Evolutionary conservation across 2,113 vertebrate genomes (phyloP).

Genomic region (Lophura nycthemera): DNA sequence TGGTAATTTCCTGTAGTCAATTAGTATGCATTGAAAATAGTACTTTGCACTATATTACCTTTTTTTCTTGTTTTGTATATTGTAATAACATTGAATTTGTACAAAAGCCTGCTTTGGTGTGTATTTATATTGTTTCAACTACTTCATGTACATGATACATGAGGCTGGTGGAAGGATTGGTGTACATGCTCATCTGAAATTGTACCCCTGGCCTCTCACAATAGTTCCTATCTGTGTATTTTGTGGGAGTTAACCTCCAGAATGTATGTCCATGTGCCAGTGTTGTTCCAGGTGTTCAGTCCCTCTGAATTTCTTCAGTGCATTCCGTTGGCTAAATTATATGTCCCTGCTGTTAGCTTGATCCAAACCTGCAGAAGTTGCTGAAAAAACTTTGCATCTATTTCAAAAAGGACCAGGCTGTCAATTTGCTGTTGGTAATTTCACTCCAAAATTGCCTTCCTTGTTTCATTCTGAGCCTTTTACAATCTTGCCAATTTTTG

Average conservation of each 20-base stretch:
- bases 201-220: neutral
- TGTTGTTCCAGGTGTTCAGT: neutral
- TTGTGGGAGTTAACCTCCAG: neutral
- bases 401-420: neutral
- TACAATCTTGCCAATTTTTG: rapidly evolving
- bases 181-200: neutral
- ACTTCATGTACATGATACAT: rapidly evolving
- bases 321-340: neutral
- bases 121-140: neutral
- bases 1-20: conserved; percentile 45
- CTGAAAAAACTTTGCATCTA: neutral
- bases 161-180: neutral
- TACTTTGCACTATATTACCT: neutral
- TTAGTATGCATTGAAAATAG: conserved; percentile 27
- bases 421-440: neutral
- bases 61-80: neutral
- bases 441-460: neutral
- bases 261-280: neutral
- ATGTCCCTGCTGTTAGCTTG: neutral
- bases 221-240: neutral
- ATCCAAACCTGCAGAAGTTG: neutral
- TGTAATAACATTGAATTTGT: neutral
- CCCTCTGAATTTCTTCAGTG: neutral
- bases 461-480: neutral
- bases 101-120: neutral